Percentiles rank a stretch among this genome's conserved stretches.
Conservation (phyloP, 2,888 invertebrate species). For the Agrochola lota region DNA sequence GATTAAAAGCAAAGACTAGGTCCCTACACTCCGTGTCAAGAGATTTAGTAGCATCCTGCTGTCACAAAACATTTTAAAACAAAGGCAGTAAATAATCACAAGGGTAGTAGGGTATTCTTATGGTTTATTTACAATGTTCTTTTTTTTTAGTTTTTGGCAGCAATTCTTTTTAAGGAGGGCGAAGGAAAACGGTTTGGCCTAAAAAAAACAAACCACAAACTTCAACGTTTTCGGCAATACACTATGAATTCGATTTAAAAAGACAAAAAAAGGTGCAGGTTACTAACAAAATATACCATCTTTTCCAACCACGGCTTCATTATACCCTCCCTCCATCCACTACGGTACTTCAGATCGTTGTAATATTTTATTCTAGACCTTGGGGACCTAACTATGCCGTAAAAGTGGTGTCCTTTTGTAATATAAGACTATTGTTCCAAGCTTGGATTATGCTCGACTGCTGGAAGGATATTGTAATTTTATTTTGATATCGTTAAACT, state of each 20-base stretch:
- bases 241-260: neutral
- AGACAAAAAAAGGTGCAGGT: neutral
- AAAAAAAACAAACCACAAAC: neutral
- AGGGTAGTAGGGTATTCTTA: neutral
- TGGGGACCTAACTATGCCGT: constrained; percentile 21
- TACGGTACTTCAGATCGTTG: constrained; percentile 10
- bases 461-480: constrained; percentile 2
- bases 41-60: neutral
- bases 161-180: neutral
- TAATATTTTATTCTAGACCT: constrained; percentile 47
- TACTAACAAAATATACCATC: neutral
- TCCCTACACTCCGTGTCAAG: constrained; percentile 10
- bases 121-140: neutral
- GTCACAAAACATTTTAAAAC: neutral
- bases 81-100: neutral
- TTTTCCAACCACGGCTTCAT: constrained; percentile 7
- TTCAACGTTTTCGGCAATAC: neutral
- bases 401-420: constrained; percentile 27
- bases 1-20: neutral
- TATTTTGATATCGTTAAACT: constrained; percentile 1
- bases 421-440: constrained; percentile 18
- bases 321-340: constrained; percentile 1
- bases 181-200: no score
- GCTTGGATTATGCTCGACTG: neutral
- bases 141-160: neutral